These are phyloP conservation scores for Probaryconus sp. DNA, from an alignment of 1,140 invertebrate genomes.

Conservation along the genomic window DNA sequence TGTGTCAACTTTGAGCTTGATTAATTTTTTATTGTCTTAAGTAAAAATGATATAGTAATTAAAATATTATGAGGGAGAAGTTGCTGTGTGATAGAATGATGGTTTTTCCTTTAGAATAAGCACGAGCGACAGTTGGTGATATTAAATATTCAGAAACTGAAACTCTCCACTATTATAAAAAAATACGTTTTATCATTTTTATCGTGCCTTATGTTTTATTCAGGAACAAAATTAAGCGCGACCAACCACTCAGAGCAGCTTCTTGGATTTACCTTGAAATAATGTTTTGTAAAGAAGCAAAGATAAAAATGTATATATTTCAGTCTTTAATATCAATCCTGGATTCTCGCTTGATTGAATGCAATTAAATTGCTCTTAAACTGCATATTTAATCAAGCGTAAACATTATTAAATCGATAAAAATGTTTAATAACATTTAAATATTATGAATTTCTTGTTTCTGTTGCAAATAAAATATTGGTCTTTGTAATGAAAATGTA, in stretches of 20 bases:
- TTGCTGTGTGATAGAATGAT: slow-evolving; percentile 4
- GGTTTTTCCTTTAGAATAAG: slow-evolving; percentile 33
- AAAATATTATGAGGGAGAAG: slow-evolving; percentile 18
- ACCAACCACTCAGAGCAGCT: slow-evolving; percentile 5
- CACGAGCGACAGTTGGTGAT: slow-evolving; percentile 39
- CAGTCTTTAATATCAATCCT: slow-evolving; percentile 16
- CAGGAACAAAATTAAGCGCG: slow-evolving; percentile 45
- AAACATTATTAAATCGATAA: no score
- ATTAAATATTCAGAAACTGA: slow-evolving; percentile 49
- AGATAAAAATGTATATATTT: slow-evolving; percentile 20
- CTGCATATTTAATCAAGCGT: no score
- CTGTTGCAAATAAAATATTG: no score
- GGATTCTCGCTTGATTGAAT: slow-evolving; percentile 9
- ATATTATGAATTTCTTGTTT: no score
- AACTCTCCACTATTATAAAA: slow-evolving; percentile 20
- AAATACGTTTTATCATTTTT: slow-evolving; percentile 55
- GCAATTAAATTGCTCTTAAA: slow-evolving; percentile 7
- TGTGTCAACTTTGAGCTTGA: no score
- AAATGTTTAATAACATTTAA: no score
- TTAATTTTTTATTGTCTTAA: neutral
- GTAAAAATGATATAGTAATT: slow-evolving; percentile 16
- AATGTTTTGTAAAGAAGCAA: slow-evolving; percentile 43
- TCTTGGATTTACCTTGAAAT: slow-evolving; percentile 35
- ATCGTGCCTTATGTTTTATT: slow-evolving; percentile 53
- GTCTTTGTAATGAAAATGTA: neutral